Conservation (phyloP, 2,113 vertebrate genomes). For the Tachysurus vachellii region DNA sequence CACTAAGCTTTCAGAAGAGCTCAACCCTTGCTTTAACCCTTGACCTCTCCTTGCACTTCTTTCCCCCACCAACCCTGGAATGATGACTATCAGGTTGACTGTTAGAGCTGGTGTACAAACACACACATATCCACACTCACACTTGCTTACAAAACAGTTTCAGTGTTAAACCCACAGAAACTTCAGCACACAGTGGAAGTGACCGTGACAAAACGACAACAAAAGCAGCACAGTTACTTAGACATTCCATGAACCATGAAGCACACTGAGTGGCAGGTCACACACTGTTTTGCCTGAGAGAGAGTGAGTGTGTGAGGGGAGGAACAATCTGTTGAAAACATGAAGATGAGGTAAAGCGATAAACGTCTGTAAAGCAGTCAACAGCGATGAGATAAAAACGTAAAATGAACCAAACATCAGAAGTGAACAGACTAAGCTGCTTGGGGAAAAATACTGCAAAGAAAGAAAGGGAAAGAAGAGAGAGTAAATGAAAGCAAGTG, state of each 20-base stretch:
- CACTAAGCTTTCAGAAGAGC: not conserved
- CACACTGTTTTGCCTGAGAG: not conserved
- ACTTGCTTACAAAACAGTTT: constrained; percentile 5
- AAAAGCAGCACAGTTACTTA: not conserved
- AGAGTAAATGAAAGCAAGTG: constrained; percentile 17
- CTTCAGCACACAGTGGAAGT: constrained; percentile 6
- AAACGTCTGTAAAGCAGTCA: not conserved
- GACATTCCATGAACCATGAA: not conserved
- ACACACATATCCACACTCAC: constrained; percentile 32
- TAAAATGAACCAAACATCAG: constrained; percentile 2
- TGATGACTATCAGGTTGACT: constrained; percentile 41
- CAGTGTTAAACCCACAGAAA: not conserved
- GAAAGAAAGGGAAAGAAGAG: not conserved
- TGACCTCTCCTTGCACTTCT: constrained; percentile 25
- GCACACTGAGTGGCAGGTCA: not conserved
- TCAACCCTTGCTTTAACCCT: not conserved
- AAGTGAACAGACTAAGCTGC: not conserved
- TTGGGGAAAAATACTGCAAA: not conserved
- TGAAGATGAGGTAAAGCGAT: not conserved
- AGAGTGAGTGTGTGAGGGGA: not conserved
- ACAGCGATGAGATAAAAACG: not conserved
- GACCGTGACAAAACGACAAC: not conserved
- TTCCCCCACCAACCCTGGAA: not conserved
- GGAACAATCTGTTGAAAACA: not conserved
- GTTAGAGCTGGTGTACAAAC: not conserved